Percentiles rank a stretch among this genome's conserved stretches.
Conservation (phyloP, 2,888 invertebrate species). For the Parnassius apollo region DNA sequence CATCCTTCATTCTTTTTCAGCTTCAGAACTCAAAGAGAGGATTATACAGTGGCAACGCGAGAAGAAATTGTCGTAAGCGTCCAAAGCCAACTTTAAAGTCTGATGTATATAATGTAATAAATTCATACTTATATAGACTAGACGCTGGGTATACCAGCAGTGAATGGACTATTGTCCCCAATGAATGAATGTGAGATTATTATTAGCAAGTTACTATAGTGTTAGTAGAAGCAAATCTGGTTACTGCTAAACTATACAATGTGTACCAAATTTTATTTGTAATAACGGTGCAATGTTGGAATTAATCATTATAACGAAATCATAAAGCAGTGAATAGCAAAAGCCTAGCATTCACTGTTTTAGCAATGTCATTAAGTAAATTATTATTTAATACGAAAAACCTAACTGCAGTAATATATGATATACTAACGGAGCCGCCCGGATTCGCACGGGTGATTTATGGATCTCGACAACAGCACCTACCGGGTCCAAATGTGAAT, state of each 20-base stretch:
- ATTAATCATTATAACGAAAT: too few species aligned
- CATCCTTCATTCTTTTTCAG: conserved; percentile 69
- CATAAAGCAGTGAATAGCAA: too few species aligned
- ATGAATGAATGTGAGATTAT: conserved; percentile 72
- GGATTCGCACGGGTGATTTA: too few species aligned
- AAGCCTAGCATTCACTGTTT: too few species aligned
- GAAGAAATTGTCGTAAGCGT: conserved; percentile 79
- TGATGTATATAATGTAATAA: conserved; percentile 74
- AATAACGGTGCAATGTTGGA: not conserved
- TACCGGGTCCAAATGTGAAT: too few species aligned
- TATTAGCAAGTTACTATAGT: conserved; percentile 57
- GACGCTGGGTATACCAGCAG: conserved; percentile 56
- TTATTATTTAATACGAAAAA: too few species aligned
- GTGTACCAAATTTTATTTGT: conserved; percentile 5
- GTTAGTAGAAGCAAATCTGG: conserved; percentile 42
- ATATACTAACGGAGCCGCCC: too few species aligned
- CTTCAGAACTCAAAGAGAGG: conserved; percentile 90
- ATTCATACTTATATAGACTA: conserved; percentile 58
- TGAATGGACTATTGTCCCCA: conserved; percentile 68
- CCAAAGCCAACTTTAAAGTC: conserved; percentile 63
- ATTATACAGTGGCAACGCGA: conserved; percentile 94
- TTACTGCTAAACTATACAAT: conserved; percentile 1
- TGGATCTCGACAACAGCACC: too few species aligned
- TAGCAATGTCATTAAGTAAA: too few species aligned
- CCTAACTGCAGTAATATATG: too few species aligned